These are phyloP conservation scores for Peromyscus californicus DNA, from an alignment of 2,113 vertebrate genomes.

Conservation along the genomic window DNA sequence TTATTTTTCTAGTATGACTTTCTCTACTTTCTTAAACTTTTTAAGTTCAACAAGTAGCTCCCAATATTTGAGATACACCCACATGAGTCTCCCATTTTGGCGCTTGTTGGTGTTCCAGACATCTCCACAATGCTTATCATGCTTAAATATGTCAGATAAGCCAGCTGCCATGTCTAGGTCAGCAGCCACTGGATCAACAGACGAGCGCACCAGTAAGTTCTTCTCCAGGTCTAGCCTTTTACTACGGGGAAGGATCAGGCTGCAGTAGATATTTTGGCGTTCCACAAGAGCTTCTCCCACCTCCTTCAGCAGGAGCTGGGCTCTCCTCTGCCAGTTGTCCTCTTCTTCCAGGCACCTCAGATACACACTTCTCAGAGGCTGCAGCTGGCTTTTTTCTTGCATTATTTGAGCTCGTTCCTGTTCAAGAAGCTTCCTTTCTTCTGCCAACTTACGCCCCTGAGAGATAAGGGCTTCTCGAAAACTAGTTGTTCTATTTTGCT, in stretches of 20 bases:
- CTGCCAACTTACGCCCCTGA: slow-evolving; percentile 93
- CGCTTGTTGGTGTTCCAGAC: slow-evolving; percentile 91
- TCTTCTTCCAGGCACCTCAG: slow-evolving; percentile 89
- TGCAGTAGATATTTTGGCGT: slow-evolving; percentile 95
- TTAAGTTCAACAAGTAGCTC: slow-evolving; percentile 91
- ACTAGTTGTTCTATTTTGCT: slow-evolving; percentile 92
- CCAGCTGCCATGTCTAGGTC: slow-evolving; percentile 91
- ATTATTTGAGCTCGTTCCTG: slow-evolving; percentile 90
- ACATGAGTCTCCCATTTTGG: slow-evolving; percentile 96
- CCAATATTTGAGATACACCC: slow-evolving; percentile 97
- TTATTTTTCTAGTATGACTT: slow-evolving; percentile 86
- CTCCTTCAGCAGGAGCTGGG: slow-evolving; percentile 89
- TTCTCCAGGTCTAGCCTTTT: slow-evolving; percentile 93
- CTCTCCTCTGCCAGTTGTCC: slow-evolving; percentile 90
- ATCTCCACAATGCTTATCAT: slow-evolving; percentile 94
- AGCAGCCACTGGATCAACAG: slow-evolving; percentile 88
- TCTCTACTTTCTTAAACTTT: slow-evolving; percentile 92
- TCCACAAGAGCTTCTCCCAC: slow-evolving; percentile 92
- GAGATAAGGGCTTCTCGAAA: slow-evolving; percentile 93
- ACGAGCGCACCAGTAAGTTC: slow-evolving; percentile 91
- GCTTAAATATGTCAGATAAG: slow-evolving; percentile 95
- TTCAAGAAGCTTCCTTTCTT: slow-evolving; percentile 93
- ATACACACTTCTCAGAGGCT: slow-evolving; percentile 89
- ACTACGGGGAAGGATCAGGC: slow-evolving; percentile 89
- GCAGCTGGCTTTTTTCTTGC: slow-evolving; percentile 88